Conservation (phyloP, 2,888 invertebrate genomes). For the Flexamia atlantica region DNA sequence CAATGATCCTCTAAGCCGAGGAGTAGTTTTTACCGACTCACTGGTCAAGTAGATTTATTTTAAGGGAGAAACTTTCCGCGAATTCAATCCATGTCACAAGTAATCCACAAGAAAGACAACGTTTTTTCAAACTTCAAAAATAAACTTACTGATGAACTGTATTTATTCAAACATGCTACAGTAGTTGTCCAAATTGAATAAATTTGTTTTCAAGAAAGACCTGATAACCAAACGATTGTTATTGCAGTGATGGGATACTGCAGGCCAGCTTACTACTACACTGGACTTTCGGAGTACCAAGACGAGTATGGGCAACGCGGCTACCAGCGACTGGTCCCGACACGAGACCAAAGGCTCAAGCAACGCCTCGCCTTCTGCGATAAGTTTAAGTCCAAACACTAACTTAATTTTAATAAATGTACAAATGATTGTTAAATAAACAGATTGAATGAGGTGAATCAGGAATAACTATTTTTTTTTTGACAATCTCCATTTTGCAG, state of each 20-base stretch:
- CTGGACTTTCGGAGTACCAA: conserved; percentile 49
- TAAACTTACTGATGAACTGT: too few species aligned
- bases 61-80: too few species aligned
- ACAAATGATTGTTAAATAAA: not conserved
- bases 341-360: not conserved
- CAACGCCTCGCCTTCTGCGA: conserved; percentile 36
- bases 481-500: too few species aligned
- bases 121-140: too few species aligned
- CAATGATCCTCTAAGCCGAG: too few species aligned
- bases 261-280: conserved; percentile 55
- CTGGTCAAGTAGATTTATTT: too few species aligned
- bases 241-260: conserved; percentile 56
- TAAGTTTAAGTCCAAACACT: conserved; percentile 28
- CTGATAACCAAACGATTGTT: not conserved
- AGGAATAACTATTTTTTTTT: too few species aligned
- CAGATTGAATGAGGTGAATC: too few species aligned
- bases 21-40: too few species aligned
- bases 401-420: not conserved
- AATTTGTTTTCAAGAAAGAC: not conserved
- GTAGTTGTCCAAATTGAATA: not conserved
- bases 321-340: conserved; percentile 11
- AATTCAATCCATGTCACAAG: too few species aligned
- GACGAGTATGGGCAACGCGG: conserved; percentile 19
- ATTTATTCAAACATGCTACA: not conserved
- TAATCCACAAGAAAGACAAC: too few species aligned